A percentile compares a stretch with the other conserved stretches of the same genome.
These are phyloP conservation scores for Babylonia areolata DNA, from an alignment of 1,140 invertebrate genomes.

Conservation along the genomic window DNA sequence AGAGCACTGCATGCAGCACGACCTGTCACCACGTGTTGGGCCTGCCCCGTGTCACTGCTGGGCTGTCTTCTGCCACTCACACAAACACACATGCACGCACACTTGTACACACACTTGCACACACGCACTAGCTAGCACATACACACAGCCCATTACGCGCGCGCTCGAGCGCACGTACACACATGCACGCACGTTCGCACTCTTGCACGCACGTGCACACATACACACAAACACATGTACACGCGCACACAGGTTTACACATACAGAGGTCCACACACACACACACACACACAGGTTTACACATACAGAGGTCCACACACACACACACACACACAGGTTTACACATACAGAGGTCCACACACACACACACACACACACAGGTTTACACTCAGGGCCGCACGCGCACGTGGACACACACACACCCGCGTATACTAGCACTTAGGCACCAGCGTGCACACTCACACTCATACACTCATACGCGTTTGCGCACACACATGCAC, in stretches of 20 bases:
- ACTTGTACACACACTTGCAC: not conserved
- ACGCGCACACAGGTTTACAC: not conserved
- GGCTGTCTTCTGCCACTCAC: too few species aligned
- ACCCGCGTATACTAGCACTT: not conserved
- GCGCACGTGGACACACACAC: conserved; percentile 1
- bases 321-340: not conserved
- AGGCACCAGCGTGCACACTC: not conserved
- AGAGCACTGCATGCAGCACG: too few species aligned
- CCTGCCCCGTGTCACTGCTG: too few species aligned
- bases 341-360: not conserved
- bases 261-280: not conserved
- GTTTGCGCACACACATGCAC: not conserved
- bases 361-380: conserved; percentile 19
- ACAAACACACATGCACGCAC: not conserved
- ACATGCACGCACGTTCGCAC: not conserved
- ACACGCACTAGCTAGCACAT: not conserved
- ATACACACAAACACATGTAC: not conserved
- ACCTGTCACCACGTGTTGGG: too few species aligned
- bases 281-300: not conserved
- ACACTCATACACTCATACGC: not conserved
- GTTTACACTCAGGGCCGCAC: not conserved
- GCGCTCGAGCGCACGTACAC: not conserved
- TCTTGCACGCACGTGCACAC: not conserved
- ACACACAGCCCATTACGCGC: not conserved
- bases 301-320: not conserved